Percentiles rank a stretch among this genome's conserved stretches.
These are phyloP conservation scores for Volucella zonaria DNA, from an alignment of 2,888 invertebrate genomes.

Conservation along the genomic window DNA sequence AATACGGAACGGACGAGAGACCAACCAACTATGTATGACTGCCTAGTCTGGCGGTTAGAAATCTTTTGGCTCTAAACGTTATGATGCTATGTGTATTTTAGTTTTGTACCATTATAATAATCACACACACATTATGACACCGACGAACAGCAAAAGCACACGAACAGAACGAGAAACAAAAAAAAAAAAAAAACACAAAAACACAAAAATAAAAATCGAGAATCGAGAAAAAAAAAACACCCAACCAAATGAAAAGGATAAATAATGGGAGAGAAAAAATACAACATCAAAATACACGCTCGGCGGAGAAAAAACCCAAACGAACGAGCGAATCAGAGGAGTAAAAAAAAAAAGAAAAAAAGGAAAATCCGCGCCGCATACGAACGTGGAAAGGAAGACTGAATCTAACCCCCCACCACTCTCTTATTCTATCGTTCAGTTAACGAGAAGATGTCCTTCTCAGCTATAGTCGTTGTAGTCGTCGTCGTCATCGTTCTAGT, in stretches of 20 bases:
- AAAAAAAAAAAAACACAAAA: conserved; percentile 40
- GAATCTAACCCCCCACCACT: conserved; percentile 45
- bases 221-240: no score
- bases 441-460: conserved; percentile 71
- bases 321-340: conserved; percentile 73
- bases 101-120: conserved; percentile 75
- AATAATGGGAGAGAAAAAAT: conserved; percentile 74
- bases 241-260: conserved; percentile 72
- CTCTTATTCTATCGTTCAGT: conserved; percentile 8
- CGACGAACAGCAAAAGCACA: conserved; percentile 50
- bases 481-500: background rate
- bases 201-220: conserved; percentile 13
- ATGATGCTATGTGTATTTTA: conserved; percentile 77
- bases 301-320: conserved; percentile 72
- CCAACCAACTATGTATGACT: conserved; percentile 73
- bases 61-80: conserved; percentile 78
- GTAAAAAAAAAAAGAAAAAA: conserved; percentile 50
- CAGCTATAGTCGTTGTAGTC: conserved; percentile 45
- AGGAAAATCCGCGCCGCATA: conserved; percentile 60
- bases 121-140: conserved; percentile 72
- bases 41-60: conserved; percentile 79
- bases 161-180: conserved; percentile 14
- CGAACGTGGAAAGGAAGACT: conserved; percentile 67
- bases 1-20: conserved; percentile 69
- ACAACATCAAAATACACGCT: conserved; percentile 73